These are phyloP conservation scores for Drosophila imparisetae DNA, from an alignment of 2,888 invertebrate species.

Conservation along the genomic window DNA sequence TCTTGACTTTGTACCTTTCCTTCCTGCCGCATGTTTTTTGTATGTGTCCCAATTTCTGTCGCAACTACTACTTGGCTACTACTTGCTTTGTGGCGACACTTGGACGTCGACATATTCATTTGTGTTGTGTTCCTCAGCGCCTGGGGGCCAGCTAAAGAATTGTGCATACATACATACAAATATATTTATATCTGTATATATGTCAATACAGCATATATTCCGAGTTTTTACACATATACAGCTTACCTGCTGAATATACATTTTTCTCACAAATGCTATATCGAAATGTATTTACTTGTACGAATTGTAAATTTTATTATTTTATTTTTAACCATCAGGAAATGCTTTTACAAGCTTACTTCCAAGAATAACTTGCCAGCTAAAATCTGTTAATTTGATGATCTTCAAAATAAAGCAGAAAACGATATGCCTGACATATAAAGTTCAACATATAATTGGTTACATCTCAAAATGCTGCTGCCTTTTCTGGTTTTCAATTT, in stretches of 20 bases:
- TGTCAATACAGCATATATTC: background rate
- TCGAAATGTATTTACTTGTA: background rate
- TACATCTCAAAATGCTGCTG: background rate
- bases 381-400: background rate
- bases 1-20: conserved; percentile 4
- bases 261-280: background rate
- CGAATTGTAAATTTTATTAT: background rate
- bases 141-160: background rate
- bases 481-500: background rate
- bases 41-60: conserved; percentile 21
- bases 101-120: conserved; percentile 75
- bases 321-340: background rate
- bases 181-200: background rate
- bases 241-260: background rate
- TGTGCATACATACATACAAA: background rate
- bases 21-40: background rate
- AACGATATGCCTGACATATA: background rate
- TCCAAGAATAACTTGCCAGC: background rate
- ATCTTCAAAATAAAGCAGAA: background rate
- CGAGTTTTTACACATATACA: background rate
- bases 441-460: background rate
- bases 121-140: conserved; percentile 21
- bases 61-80: conserved; percentile 31
- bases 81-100: conserved; percentile 68
- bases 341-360: background rate